Base-by-base conservation (phyloP, 2,797 vertebrate genomes). In the Anguilla megastoma region DNA sequence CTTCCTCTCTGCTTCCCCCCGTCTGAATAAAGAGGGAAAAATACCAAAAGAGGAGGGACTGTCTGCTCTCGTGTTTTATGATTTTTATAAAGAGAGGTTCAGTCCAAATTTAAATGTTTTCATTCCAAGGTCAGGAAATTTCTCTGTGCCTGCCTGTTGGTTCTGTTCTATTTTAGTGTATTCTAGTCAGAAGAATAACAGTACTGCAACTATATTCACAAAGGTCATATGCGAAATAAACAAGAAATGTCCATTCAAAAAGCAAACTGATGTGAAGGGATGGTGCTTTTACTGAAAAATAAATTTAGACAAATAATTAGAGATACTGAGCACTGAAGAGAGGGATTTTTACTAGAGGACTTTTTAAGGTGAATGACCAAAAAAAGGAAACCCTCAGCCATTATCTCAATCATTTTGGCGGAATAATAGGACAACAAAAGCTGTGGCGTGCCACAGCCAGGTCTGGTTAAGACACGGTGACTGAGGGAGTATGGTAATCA, bases 371-470 rank as follows among this genome's bases (percentile, higher is more conserved):
- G 94, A 94, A 87, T 84, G 93, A 92, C 80, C 89, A 90, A 87
- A 89, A 93, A 93, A 91, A 90, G 91, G 91, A 94, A 95, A 94
- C 93, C 92, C 92, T 91, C 88, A 92, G 93, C 94, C 95, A 96
- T 97, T 97, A 96, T 97, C 95, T 93, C 94, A 94, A 94, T 95
- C 96, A 95, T 92, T 92, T 66, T 92, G 95, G 95, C 94, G 95
- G 96, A 97, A 97, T 97, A 96, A 97, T 96, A 91, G 93, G 92
- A 94, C 94, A 93, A 95, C 94, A 96, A 95, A 95, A 95, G 50
- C 69, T 24, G 45, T 60, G 56, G 16, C 50, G 76, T 48, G 21
- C 52, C 85, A 91, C 92, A 90, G 89, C 91, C 71, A 87, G 89
- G 80, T 86, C 92, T 93, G 93, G 91, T 91, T 90, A 89, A 91